Evolutionary conservation across 2,888 invertebrate species (phyloP).

Genomic region (Seira ritae): DNA sequence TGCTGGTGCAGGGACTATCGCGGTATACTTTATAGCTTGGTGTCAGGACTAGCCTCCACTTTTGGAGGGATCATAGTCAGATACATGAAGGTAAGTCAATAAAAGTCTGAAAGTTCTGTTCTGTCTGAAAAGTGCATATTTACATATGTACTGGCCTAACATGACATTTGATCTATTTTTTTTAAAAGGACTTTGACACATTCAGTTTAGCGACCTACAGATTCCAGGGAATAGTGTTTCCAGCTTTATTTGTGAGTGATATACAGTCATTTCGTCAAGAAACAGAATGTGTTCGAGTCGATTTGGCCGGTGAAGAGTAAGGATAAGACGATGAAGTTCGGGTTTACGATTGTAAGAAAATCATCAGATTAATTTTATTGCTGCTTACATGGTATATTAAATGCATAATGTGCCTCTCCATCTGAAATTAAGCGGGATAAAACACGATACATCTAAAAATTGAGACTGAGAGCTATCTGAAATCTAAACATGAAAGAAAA

Average conservation of each 20-base stretch:
- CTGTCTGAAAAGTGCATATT: no score
- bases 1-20: conserved; percentile 45
- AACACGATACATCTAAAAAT: no score
- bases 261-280: conserved; percentile 31
- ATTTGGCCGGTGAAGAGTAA: conserved; percentile 49
- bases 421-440: no score
- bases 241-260: conserved; percentile 31
- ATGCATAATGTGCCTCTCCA: no score
- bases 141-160: no score
- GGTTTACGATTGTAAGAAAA: conserved; percentile 63
- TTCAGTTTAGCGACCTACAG: conserved; percentile 68
- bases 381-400: no score
- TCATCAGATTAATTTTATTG: no score
- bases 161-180: no score
- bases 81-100: no score
- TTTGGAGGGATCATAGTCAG: conserved; percentile 67
- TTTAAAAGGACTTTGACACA: conserved; percentile 64
- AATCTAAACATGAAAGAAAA: no score
- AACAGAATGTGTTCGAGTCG: conserved; percentile 38
- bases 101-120: no score
- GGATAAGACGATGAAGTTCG: conserved; percentile 48
- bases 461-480: no score
- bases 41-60: conserved; percentile 64
- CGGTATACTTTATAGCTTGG: conserved; percentile 64
- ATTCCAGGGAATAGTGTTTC: conserved; percentile 69